These are phyloP conservation scores for Dryobates pubescens DNA, from an alignment of 2,797 vertebrate genomes.

Conservation along the genomic window DNA sequence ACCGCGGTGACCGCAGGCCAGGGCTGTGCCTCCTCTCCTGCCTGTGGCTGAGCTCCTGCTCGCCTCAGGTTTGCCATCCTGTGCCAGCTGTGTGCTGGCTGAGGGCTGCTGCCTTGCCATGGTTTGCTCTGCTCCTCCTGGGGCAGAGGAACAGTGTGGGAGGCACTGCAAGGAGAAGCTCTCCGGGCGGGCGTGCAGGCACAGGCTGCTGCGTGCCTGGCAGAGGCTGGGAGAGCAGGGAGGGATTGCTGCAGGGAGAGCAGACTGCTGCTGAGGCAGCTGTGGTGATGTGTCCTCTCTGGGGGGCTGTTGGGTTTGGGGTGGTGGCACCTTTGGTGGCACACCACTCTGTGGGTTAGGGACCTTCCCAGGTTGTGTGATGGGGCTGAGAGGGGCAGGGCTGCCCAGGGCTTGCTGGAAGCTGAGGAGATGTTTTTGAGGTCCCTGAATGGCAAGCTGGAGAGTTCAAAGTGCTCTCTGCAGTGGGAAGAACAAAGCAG, in stretches of 20 bases:
- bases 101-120: background rate
- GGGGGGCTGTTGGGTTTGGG: background rate
- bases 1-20: too few relatives aligned
- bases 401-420: background rate
- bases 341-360: accelerated
- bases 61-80: background rate
- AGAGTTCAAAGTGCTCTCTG: background rate
- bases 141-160: background rate
- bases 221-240: background rate
- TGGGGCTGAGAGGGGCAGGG: background rate
- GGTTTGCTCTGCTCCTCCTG: background rate
- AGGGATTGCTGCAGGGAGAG: background rate
- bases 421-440: background rate
- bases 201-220: background rate
- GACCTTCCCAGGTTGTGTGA: background rate
- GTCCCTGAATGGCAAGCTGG: background rate
- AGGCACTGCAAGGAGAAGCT: background rate
- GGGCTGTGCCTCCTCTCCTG: background rate
- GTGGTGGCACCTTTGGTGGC: background rate
- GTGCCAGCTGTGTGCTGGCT: background rate
- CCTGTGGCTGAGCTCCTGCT: accelerated
- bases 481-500: background rate
- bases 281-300: too few relatives aligned
- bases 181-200: accelerated
- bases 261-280: too few relatives aligned